Percentiles rank a stretch among this genome's conserved stretches.
Conservation (phyloP, 92 coral and sea anemone genomes). For the Epizoanthus fatuus region DNA sequence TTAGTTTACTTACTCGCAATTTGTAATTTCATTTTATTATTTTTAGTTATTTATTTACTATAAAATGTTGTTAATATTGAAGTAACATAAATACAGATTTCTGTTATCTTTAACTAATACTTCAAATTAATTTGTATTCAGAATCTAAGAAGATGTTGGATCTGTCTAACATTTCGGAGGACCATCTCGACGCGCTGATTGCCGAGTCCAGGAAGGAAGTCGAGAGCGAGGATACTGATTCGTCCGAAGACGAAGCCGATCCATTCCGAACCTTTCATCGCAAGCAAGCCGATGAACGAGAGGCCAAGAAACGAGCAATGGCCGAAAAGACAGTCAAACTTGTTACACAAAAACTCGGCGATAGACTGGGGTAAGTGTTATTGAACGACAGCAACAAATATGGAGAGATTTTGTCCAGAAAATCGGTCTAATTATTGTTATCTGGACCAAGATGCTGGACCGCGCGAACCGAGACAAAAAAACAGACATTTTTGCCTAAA, state of each 20-base stretch:
- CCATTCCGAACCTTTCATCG: constrained; percentile 15
- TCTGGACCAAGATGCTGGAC: too few species aligned
- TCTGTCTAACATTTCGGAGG: constrained; percentile 7
- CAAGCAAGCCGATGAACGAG: constrained; percentile 21
- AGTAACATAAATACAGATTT: too few species aligned
- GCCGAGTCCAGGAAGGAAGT: constrained; percentile 32
- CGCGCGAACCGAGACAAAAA: too few species aligned
- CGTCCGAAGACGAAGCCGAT: constrained; percentile 15
- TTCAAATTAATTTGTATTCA: neutral
- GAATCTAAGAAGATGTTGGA: constrained; percentile 8
- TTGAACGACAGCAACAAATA: too few species aligned
- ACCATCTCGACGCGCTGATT: constrained; percentile 2
- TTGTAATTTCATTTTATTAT: too few species aligned
- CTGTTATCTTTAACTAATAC: too few species aligned
- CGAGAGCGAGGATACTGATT: neutral
- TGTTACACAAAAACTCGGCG: constrained; percentile 22
- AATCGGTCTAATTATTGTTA: too few species aligned
- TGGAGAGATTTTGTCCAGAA: too few species aligned
- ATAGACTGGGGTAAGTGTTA: constrained; percentile 7
- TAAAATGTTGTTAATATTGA: too few species aligned
- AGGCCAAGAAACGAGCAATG: constrained; percentile 10
- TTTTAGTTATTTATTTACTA: too few species aligned
- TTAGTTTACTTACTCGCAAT: too few species aligned
- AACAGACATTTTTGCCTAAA: too few species aligned
- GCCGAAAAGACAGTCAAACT: constrained; percentile 2